phyloP scores from a whole-genome alignment of 2,113 vertebrate species.

The Monarcha castaneiventris region DNA sequence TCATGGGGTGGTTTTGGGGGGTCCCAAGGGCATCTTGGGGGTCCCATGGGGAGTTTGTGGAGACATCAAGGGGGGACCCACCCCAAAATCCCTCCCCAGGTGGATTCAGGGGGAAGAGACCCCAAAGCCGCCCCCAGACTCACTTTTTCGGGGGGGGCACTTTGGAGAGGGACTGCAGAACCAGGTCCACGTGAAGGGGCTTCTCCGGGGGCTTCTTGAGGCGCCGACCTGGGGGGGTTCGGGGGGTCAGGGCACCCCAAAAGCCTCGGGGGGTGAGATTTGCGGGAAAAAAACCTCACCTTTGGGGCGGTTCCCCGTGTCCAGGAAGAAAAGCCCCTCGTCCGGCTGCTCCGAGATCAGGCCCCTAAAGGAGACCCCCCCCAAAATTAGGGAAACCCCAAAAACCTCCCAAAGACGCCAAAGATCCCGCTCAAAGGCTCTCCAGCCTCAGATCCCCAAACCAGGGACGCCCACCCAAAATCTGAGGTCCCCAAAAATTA shows the following conservation, averaged over 20 bases:
- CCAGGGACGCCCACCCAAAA: not conserved
- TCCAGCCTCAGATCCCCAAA: not conserved
- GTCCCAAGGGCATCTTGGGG: no score
- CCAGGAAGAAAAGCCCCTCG: not conserved
- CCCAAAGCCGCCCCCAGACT: not conserved
- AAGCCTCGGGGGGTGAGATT: fast-evolving
- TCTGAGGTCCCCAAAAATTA: not conserved
- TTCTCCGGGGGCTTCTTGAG: not conserved
- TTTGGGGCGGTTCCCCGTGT: not conserved
- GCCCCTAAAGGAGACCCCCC: not conserved
- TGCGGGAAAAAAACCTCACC: not conserved
- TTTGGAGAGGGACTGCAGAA: not conserved
- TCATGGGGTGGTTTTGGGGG: no score
- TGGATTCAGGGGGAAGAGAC: fast-evolving
- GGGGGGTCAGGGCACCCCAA: no score
- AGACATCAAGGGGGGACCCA: not conserved
- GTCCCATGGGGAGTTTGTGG: not conserved
- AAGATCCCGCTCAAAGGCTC: no score
- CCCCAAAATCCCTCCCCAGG: not conserved
- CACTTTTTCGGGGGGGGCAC: not conserved
- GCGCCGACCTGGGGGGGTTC: not conserved
- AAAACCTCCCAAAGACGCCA: not conserved
- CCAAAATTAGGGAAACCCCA: not conserved
- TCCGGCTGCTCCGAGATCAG: not conserved
- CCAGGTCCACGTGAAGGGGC: not conserved